These are phyloP conservation scores for Oxycera nigricornis DNA, from an alignment of 2,888 invertebrate genomes.

Conservation along the genomic window DNA sequence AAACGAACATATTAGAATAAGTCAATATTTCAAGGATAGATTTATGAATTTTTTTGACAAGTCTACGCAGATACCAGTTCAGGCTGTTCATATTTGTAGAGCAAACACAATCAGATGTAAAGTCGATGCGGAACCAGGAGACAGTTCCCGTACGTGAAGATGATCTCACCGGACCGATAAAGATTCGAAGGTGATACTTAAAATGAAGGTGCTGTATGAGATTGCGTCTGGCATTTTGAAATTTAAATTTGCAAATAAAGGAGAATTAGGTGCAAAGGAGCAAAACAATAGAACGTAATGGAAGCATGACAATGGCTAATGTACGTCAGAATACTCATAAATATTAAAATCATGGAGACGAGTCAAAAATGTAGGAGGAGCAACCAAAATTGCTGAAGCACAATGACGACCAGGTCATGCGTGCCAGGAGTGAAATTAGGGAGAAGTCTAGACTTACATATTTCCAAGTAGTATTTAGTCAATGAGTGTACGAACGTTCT, in stretches of 20 bases:
- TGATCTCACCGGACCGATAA: background rate
- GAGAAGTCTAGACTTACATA: too few species aligned
- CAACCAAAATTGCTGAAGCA: too few species aligned
- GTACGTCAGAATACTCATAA: background rate
- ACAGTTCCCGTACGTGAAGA: background rate
- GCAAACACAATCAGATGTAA: background rate
- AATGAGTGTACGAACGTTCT: too few species aligned
- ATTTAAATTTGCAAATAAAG: slow-evolving; percentile 1
- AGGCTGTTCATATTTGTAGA: background rate
- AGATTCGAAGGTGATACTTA: background rate
- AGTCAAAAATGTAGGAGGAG: too few species aligned
- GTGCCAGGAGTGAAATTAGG: too few species aligned
- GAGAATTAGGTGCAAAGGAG: background rate
- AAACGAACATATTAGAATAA: background rate
- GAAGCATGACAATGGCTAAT: background rate
- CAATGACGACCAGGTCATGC: too few species aligned
- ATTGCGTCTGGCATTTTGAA: slow-evolving; percentile 2
- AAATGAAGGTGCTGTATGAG: background rate
- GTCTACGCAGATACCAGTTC: background rate
- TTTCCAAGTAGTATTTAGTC: too few species aligned
- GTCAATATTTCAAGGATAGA: background rate
- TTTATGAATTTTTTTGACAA: background rate
- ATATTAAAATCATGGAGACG: too few species aligned
- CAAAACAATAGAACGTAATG: background rate
- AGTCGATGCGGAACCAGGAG: background rate